phyloP scores from a whole-genome alignment of 2,888 invertebrate species.

The Argynnis bischoffii region DNA sequence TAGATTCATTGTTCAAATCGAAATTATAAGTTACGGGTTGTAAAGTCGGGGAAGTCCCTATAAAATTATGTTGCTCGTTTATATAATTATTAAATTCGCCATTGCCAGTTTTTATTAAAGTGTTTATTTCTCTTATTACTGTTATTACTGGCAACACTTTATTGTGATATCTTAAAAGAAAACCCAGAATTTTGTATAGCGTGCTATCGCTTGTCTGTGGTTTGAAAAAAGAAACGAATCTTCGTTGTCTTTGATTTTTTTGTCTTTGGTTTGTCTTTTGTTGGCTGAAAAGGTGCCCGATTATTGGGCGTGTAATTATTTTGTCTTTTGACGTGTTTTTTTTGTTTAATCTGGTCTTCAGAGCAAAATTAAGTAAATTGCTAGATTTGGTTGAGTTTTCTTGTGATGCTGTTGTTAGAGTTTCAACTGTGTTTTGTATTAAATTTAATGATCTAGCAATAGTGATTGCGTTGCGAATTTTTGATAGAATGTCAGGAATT shows the following conservation, averaged over 20 bases:
- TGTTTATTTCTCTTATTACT: constrained; percentile 64
- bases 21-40: constrained; percentile 53
- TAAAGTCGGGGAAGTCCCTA: constrained; percentile 48
- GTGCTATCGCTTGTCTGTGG: constrained; percentile 51
- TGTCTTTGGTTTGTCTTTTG: too few relatives aligned
- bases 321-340: constrained; percentile 9
- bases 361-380: background rate
- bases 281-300: too few relatives aligned
- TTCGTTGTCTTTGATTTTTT: constrained; percentile 48
- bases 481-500: background rate
- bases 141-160: constrained; percentile 59
- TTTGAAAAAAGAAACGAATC: constrained; percentile 56
- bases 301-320: constrained; percentile 2
- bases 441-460: constrained; percentile 1
- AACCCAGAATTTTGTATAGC: constrained; percentile 56
- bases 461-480: background rate
- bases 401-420: background rate
- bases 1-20: constrained; percentile 57
- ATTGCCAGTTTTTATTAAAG: constrained; percentile 59
- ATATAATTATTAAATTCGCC: constrained; percentile 59
- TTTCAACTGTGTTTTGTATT: background rate
- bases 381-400: background rate
- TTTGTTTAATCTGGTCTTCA: background rate
- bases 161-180: constrained; percentile 55
- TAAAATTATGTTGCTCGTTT: constrained; percentile 61